Conservation (phyloP, 2,113 vertebrate genomes). For the Amphilophus citrinellus region DNA sequence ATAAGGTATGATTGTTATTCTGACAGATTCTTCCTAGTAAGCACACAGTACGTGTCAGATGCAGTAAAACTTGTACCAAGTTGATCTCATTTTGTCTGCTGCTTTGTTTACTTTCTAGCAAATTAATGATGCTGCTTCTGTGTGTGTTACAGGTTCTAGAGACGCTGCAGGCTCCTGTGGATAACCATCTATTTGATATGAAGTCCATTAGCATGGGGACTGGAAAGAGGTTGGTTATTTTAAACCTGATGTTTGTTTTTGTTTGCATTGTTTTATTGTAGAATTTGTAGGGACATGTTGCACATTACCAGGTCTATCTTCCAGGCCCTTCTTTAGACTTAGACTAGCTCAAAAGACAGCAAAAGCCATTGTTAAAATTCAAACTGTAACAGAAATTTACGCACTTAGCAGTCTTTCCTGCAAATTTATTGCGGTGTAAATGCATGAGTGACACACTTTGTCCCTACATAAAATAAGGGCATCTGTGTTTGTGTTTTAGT, state of each 20-base stretch:
- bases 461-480: not conserved
- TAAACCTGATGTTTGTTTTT: not conserved
- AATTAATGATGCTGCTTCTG: not conserved
- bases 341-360: no score
- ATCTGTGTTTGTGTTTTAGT: constrained; percentile 66
- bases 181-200: constrained; percentile 52
- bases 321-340: not conserved
- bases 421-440: no score
- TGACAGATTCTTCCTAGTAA: not conserved
- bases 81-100: not conserved
- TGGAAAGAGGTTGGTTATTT: constrained; percentile 67
- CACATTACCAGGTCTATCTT: not conserved
- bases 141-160: constrained; percentile 70
- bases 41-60: not conserved
- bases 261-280: not conserved
- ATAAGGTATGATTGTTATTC: constrained; percentile 52
- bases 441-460: not conserved
- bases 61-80: not conserved
- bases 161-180: constrained; percentile 69
- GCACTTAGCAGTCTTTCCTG: not conserved
- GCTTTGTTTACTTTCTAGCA: not conserved
- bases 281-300: not conserved
- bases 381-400: not conserved
- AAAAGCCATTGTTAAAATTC: no score
- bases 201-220: constrained; percentile 52